Percentiles rank a stretch among this genome's conserved stretches.
Evolutionary conservation across 2,797 vertebrate species (phyloP).

Genomic region (Pyrocephalus nanus): DNA sequence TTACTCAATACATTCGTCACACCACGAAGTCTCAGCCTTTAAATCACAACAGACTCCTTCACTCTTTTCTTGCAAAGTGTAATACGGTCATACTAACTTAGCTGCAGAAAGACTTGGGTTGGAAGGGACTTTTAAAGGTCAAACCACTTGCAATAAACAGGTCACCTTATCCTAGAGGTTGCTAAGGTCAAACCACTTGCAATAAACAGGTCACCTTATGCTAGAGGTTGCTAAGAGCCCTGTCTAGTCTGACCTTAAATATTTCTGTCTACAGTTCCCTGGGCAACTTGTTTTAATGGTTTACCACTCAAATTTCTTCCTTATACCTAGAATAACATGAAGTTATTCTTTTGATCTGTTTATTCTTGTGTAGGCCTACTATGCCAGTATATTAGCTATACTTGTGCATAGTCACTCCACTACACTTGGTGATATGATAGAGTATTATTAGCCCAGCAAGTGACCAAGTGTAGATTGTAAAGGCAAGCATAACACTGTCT

Average conservation of each 20-base stretch:
- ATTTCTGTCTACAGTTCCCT: not conserved
- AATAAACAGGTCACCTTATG: not conserved
- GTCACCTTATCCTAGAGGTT: not conserved
- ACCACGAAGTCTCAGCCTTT: not conserved
- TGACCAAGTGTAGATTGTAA: not conserved
- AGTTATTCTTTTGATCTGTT: not conserved
- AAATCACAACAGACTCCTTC: not conserved
- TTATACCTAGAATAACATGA: not conserved
- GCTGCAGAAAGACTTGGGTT: not conserved
- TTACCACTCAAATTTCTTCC: not conserved
- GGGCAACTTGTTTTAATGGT: not conserved
- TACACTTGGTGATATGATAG: not conserved
- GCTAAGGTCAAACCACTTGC: not conserved
- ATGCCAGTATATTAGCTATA: not conserved
- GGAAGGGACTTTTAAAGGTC: not conserved
- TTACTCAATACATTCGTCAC: not conserved
- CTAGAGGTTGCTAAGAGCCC: not conserved
- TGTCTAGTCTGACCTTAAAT: not conserved
- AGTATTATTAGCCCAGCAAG: not conserved
- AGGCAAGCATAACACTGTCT: not conserved
- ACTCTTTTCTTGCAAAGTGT: not conserved
- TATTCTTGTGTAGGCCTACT: not conserved
- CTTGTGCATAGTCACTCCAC: not conserved
- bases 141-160: not conserved
- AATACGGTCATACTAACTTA: not conserved